phyloP scores from a whole-genome alignment of 2,888 invertebrate species.

The Erpobdella octoculata region DNA sequence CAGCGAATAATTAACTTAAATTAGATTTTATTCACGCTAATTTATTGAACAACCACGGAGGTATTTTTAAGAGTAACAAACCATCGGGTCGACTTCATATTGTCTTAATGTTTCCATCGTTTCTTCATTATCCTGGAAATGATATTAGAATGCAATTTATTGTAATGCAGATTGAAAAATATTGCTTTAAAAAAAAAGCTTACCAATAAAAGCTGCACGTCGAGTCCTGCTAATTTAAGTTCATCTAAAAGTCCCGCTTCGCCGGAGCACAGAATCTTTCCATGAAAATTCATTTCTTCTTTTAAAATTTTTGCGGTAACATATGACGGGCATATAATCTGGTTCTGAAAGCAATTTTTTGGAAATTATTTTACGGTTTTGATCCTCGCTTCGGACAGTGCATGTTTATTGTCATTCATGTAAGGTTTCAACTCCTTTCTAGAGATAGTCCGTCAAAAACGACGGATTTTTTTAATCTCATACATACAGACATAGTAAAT shows the following conservation, averaged over 20 bases:
- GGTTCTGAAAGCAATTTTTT: neutral
- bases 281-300: neutral
- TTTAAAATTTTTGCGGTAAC: neutral
- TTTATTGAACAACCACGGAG: neutral
- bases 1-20: neutral
- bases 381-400: too few relatives aligned
- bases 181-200: neutral
- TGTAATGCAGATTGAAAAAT: neutral
- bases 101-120: neutral
- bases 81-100: neutral
- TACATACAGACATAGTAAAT: too few relatives aligned
- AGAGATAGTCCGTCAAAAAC: too few relatives aligned
- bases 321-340: neutral
- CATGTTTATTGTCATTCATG: too few relatives aligned
- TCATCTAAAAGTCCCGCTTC: neutral
- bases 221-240: neutral
- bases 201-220: neutral
- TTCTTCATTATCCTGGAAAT: neutral
- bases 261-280: neutral
- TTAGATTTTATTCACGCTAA: neutral
- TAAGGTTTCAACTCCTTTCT: too few relatives aligned
- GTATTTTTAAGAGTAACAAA: neutral
- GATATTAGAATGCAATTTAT: neutral
- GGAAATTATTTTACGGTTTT: too few relatives aligned
- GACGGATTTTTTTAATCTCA: too few relatives aligned